Base-by-base conservation (phyloP, 35 echinoderm and acorn worm species). In the Holothuria glaberrima region DNA sequence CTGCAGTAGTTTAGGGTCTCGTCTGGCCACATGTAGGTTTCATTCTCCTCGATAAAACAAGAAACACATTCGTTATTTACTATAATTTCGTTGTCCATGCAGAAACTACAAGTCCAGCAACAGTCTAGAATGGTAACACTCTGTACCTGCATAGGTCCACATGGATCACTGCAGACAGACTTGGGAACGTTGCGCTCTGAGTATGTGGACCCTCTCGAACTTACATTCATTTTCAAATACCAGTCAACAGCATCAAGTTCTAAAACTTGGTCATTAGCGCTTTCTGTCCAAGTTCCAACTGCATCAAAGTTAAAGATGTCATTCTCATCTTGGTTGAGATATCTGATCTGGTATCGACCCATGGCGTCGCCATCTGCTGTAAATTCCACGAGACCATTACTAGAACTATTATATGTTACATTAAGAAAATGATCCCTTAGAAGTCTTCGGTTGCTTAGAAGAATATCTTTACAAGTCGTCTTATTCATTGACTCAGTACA, bases 141-240 rank as follows among this genome's bases (percentile, higher is more conserved):
- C 12, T 29, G 71, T 12, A 86, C 71, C 59, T 92, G 46, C 10
- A 56, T 46, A 9, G 9, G 22, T 9, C 77, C 60, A 80, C 91
- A 92, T 5, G 91, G 83, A 21, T 86, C 71, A 17, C 91, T 92
- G 25, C 91, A 92, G 14, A 88, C 56, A 2, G 91, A 92, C 34
- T 65, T 73, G 20, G 91, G 91, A 22, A 67, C 26, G 36, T 26
- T 50, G 24, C 28, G 24, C 12, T 25, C 80, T 60, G 80, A 58
- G 56, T 84, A 84, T n/a, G 74, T 78, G 52, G 12, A 58, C 18
- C 66, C 22, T 48, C 27, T 28, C 12, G 45, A 31, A 5, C 19
- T 19, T 9, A 38, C 34, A 9, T 3, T 67, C 12, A 41, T 68
- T 24, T 35, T 57, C 18, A 82, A n/a, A 70, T 91, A 86, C 76